Base-by-base conservation (phyloP, 2,797 vertebrate species). In the Hippopotamyrus pictus region DNA sequence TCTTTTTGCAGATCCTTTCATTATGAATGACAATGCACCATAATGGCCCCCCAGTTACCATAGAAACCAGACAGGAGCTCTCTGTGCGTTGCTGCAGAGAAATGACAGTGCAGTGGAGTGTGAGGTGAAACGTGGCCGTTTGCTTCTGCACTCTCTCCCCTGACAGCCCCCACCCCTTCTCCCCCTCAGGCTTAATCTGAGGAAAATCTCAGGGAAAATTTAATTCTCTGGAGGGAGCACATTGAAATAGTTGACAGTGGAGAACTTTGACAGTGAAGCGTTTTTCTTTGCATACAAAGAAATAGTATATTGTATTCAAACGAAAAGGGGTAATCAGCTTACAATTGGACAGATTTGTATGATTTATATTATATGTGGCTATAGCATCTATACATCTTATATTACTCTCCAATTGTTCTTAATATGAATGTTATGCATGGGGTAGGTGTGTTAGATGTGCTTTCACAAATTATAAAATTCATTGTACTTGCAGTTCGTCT, bases 11-110 rank as follows among this genome's bases (percentile, higher is more conserved):
- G 96, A 96, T 97, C 97, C 96, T 97, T 97, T 98, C 96, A 97
- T 98, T 97, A 98, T 98, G 98, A 99, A 99, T 98, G 97, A 97
- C 97, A 98, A 98, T 97, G 97, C 98, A 97, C 95, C 96, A 98
- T 98, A 98, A 99, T 98, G 97, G 97, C 96, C 97, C 95, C 96
- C 94, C 93, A 94, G 98, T 99, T 97, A 88, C 97, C 96, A 97
- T 97, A 96, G 97, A 96, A 98, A 99, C 98, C 95, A 98, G 97
- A 98, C 97, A 96, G 96, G 96, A 97, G 96, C 96, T 93, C 96
- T 96, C 96, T 96, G 97, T 97, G 96, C 96, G 96, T 96, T 95
- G 95, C 95, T 96, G 95, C 94, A 96, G 91, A 95, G 96, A 96
- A 97, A 97, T 97, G 97, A 97, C 97, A 97, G 96, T 96, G 96